A percentile compares a stretch with the other conserved stretches of the same genome.
Evolutionary conservation across 2,797 vertebrate genomes (phyloP).

Genomic region (Poeciliopsis paucimaculata): DNA sequence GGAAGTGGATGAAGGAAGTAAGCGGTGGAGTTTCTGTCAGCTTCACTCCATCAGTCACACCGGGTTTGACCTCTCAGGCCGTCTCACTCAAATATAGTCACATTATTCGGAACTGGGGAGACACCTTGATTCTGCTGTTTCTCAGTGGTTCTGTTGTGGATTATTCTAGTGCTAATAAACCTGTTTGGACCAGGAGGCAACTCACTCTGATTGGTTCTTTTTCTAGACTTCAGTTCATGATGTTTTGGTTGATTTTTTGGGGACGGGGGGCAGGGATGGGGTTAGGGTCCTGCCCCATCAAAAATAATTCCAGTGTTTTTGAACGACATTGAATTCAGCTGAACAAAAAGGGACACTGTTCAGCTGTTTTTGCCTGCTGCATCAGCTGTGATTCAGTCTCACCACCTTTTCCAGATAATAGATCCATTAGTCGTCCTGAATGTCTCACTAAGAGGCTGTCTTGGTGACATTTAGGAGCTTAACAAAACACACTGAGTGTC

Average conservation of each 20-base stretch:
- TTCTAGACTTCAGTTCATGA: too few relatives aligned
- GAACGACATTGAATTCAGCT: too few relatives aligned
- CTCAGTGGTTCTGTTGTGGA: background rate
- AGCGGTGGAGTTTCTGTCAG: constrained; percentile 29
- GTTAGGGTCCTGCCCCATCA: too few relatives aligned
- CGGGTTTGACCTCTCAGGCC: background rate
- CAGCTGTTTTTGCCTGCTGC: background rate
- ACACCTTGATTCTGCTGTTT: background rate
- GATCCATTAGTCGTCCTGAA: background rate
- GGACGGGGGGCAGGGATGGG: too few relatives aligned
- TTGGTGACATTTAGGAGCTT: constrained; percentile 10
- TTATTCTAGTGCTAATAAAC: background rate
- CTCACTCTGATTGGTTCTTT: background rate
- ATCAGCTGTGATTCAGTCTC: background rate
- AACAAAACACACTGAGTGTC: background rate
- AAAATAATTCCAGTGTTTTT: too few relatives aligned
- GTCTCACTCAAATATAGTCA: background rate
- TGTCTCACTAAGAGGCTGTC: constrained; percentile 2
- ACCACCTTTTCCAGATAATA: background rate
- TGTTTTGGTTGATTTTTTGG: too few relatives aligned
- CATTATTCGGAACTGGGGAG: background rate
- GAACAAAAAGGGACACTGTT: background rate
- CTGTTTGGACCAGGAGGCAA: background rate
- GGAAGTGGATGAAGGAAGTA: constrained; percentile 18
- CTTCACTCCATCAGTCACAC: background rate